A percentile compares a stretch with the other conserved stretches of the same genome.
Conservation (phyloP, 2,113 vertebrate species). For the Grammomys surdaster region DNA sequence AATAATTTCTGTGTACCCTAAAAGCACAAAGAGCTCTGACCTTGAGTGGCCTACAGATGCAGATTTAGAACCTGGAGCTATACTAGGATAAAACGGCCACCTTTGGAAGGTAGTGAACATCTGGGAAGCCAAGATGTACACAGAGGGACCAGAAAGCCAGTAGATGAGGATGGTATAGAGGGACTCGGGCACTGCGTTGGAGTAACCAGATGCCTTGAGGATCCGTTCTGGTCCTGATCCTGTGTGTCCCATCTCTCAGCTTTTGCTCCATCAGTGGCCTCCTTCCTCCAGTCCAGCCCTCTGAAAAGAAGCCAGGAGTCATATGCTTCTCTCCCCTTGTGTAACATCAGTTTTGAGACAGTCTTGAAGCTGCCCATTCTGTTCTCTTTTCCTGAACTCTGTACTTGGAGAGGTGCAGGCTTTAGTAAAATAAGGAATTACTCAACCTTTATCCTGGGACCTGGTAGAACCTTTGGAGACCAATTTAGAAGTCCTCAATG, state of each 20-base stretch:
- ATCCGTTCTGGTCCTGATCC: background rate
- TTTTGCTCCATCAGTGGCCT: background rate
- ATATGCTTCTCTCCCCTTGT: background rate
- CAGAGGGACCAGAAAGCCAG: background rate
- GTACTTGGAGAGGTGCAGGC: background rate
- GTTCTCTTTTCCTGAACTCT: slow-evolving; percentile 7
- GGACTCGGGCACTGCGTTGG: background rate
- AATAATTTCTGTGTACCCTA: background rate
- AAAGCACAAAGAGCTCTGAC: background rate
- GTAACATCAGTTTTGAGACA: background rate
- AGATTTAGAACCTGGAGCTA: background rate
- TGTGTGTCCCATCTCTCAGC: background rate
- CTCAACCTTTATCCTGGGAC: background rate
- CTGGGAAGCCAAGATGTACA: background rate
- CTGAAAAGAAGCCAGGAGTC: background rate
- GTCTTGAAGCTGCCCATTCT: background rate
- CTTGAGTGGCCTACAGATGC: background rate
- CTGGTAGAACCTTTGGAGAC: background rate
- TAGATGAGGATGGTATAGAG: background rate
- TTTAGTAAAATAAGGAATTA: background rate
- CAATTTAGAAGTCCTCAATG: background rate
- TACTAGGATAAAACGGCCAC: background rate
- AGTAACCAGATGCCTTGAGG: background rate
- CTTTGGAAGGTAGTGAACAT: background rate
- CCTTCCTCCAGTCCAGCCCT: background rate